Conservation (phyloP, 1,140 invertebrate species). For the Luehdorfia chinensis region DNA sequence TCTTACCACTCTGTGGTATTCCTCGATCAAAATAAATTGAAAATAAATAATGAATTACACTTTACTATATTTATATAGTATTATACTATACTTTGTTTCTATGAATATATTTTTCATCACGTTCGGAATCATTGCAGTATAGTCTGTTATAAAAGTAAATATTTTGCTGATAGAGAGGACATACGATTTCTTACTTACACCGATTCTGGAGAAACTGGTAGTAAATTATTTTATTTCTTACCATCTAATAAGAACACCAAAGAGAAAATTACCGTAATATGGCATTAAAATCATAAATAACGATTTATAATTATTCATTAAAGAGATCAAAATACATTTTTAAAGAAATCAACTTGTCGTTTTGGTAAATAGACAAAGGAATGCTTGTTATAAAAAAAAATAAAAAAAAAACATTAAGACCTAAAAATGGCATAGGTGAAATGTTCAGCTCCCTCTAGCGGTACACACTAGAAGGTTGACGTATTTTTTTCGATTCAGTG, state of each 20-base stretch:
- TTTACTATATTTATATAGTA: no score
- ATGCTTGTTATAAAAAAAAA: background rate
- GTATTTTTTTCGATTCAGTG: no score
- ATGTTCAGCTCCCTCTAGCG: no score
- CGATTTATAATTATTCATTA: slow-evolving; percentile 43
- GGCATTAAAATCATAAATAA: slow-evolving; percentile 65
- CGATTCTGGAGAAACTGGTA: slow-evolving; percentile 7
- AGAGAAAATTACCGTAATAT: slow-evolving; percentile 57
- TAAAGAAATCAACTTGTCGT: slow-evolving; percentile 31
- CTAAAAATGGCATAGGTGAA: no score
- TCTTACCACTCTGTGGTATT: no score
- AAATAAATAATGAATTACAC: no score
- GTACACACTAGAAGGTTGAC: no score
- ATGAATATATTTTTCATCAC: no score
- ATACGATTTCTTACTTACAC: background rate
- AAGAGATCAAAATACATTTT: slow-evolving; percentile 60
- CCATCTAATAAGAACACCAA: slow-evolving; percentile 35
- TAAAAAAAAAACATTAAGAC: background rate
- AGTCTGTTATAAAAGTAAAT: background rate
- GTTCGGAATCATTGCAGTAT: background rate
- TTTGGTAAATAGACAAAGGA: slow-evolving; percentile 16
- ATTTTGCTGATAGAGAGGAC: slow-evolving; percentile 3
- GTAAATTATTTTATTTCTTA: slow-evolving; percentile 9
- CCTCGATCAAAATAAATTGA: no score
- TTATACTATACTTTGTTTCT: no score